Conservation (phyloP, 2,113 vertebrate species). For the Mesoclemmys tuberculata region DNA sequence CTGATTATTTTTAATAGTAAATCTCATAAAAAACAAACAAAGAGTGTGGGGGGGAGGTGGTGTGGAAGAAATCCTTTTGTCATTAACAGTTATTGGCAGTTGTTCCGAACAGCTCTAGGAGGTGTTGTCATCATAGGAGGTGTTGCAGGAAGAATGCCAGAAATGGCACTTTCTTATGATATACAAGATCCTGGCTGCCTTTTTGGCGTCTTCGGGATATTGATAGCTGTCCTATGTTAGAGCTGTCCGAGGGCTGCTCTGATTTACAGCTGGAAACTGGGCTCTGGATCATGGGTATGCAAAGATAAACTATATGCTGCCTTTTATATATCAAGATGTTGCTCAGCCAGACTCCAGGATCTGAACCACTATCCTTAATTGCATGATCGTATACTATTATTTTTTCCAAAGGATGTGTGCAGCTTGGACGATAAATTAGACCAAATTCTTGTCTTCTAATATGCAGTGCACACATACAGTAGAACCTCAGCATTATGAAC, state of each 20-base stretch:
- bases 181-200: neutral
- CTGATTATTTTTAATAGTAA: neutral
- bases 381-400: neutral
- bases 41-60: neutral
- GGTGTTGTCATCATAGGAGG: too few relatives aligned
- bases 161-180: neutral
- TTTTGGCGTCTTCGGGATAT: neutral
- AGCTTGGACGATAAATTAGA: neutral
- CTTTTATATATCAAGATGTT: neutral
- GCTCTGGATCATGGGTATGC: neutral
- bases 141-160: neutral
- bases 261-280: neutral
- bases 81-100: neutral
- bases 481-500: too few relatives aligned
- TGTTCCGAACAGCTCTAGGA: neutral
- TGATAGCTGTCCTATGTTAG: neutral
- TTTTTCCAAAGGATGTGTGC: neutral
- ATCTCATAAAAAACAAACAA: neutral
- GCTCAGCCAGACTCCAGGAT: neutral
- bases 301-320: neutral
- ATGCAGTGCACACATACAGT: neutral
- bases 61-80: neutral
- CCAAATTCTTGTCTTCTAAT: neutral
- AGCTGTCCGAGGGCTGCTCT: neutral
- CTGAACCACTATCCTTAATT: neutral